Evolutionary conservation across 2,888 invertebrate species (phyloP).

Genomic region (Norana najaformis): DNA sequence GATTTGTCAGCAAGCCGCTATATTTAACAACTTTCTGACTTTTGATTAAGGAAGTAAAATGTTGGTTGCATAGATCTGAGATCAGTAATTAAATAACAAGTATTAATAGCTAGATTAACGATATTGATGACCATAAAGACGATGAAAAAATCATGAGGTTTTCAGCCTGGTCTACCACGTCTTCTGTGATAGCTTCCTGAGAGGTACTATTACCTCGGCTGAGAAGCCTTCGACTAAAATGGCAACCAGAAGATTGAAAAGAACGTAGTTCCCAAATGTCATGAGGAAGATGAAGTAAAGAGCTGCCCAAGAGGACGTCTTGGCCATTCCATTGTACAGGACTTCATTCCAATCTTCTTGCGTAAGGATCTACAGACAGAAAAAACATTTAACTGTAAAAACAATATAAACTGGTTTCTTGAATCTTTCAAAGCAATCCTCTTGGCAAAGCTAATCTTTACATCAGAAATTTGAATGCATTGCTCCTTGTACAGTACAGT

Average conservation of each 20-base stretch:
- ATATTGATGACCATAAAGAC: slow-evolving; percentile 29
- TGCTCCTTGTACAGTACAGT: too few relatives aligned
- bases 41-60: too few relatives aligned
- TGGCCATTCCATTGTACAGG: slow-evolving; percentile 98
- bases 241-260: slow-evolving; percentile 98
- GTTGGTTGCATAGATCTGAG: too few relatives aligned
- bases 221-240: slow-evolving; percentile 99
- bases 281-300: slow-evolving; percentile 98
- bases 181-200: neutral
- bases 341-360: slow-evolving; percentile 99
- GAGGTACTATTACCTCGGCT: slow-evolving; percentile 22
- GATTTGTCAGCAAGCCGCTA: too few relatives aligned
- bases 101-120: neutral
- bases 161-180: too few relatives aligned
- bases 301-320: slow-evolving; percentile 99
- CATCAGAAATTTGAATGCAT: too few relatives aligned
- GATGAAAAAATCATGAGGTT: slow-evolving; percentile 8
- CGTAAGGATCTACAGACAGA: slow-evolving; percentile 84
- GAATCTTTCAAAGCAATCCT: too few relatives aligned
- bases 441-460: too few relatives aligned
- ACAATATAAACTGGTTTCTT: too few relatives aligned
- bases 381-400: too few relatives aligned
- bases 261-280: slow-evolving; percentile 99
- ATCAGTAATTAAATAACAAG: too few relatives aligned
- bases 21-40: too few relatives aligned